Evolutionary conservation across 2,113 vertebrate species (phyloP), one percentile per base, ranked within the genome.

Genomic region (Andinoacara biseriatus): DNA sequence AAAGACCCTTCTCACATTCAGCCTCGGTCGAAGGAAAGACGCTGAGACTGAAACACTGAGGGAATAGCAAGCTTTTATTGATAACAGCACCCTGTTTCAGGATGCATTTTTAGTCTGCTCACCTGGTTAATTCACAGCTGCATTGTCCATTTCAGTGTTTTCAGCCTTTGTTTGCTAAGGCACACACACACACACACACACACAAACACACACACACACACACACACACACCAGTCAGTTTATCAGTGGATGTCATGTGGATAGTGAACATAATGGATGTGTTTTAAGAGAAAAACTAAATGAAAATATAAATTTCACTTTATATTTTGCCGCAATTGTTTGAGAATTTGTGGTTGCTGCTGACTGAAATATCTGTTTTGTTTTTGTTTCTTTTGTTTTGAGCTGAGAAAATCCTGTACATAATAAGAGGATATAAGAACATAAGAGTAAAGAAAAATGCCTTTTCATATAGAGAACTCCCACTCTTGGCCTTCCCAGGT

Each of bases 121-220:
- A 31, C 65, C 65, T 72, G 67, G 24, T 54, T 72, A 31, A 72
- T 1, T 72, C 18, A 72, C 26, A 54, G 67, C 67, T 54, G 26
- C 46, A 31, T 72, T 54, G 67, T 72, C 31, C 20, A 72, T 72
- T 54, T 72, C 46, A 72, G 26, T 72, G 67, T 72, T 72, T 54
- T 72, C 67, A 72, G 46, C 6, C 46, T 54, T 54, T 54, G 67
- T 31, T 46, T 8, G 8, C 26, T 18, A 33, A 72, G 67, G 31
- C 67, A 31, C 20, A 54, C 67, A 33, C 6, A 7, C 26, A 26
- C 26, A 26, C 26, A 26, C 26, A 26, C 26, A 26, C 26, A 26
- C 26, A 26, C 43, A 52, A n/a, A 33, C 5, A 6, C n/a, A n/a
- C n/a, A n/a, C n/a, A n/a, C n/a, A n/a, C n/a, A n/a, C n/a, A n/a